A percentile compares a stretch with the other conserved stretches of the same genome.
phyloP scores from a whole-genome alignment of 1,140 invertebrate genomes.

The Anadara kagoshimensis region DNA sequence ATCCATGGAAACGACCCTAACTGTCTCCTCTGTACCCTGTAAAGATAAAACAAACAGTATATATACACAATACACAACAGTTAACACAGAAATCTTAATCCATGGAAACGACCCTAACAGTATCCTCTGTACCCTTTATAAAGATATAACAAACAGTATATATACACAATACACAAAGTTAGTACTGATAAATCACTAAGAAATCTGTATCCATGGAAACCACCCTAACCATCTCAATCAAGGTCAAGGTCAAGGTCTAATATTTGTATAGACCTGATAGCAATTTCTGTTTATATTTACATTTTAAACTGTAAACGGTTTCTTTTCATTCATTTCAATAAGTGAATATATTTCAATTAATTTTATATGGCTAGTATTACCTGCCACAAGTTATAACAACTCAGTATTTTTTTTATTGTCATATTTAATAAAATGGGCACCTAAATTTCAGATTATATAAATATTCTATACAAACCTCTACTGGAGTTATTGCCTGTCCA shows the following conservation, averaged over 20 bases:
- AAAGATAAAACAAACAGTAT: conserved; percentile 47
- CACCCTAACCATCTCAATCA: too few species aligned
- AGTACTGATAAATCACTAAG: too few species aligned
- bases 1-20: conserved; percentile 97
- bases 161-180: too few species aligned
- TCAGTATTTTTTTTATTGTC: too few species aligned
- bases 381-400: not conserved
- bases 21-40: conserved; percentile 96
- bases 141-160: conserved; percentile 39
- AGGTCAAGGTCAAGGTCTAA: too few species aligned
- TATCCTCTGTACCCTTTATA: conserved; percentile 95
- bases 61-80: too few species aligned
- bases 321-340: too few species aligned
- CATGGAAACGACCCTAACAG: conserved; percentile 97
- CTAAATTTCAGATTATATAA: not conserved
- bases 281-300: too few species aligned
- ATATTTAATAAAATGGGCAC: not conserved
- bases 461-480: conserved; percentile 77
- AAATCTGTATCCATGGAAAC: conserved; percentile 99
- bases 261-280: too few species aligned
- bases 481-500: conserved; percentile 89
- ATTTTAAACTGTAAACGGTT: too few species aligned
- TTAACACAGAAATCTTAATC: conserved; percentile 99
- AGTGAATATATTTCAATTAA: too few species aligned
- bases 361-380: too few species aligned